Conservation (phyloP, 2,888 invertebrate genomes). For the Drosophila engyochracea region DNA sequence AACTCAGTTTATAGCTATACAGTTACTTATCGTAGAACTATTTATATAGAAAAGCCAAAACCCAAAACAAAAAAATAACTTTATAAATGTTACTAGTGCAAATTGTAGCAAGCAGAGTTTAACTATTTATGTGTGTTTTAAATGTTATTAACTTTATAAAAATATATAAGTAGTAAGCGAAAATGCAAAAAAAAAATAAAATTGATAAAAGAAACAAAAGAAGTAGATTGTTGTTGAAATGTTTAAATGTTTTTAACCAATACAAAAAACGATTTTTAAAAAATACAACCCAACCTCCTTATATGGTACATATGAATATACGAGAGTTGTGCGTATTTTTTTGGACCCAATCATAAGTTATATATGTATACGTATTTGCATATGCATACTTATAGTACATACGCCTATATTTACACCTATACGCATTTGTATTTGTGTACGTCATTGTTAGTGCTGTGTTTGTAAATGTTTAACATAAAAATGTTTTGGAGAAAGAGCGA, state of each 20-base stretch:
- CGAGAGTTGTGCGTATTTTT: slow-evolving; percentile 47
- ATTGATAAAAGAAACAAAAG: slow-evolving; percentile 19
- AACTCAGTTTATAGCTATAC: slow-evolving; percentile 21
- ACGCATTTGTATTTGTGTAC: slow-evolving; percentile 60
- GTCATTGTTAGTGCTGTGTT: slow-evolving; percentile 74
- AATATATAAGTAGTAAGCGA: slow-evolving; percentile 48
- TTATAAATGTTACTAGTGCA: slow-evolving; percentile 76
- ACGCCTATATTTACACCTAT: slow-evolving; percentile 38
- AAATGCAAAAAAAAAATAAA: slow-evolving; percentile 33
- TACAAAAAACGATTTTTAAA: slow-evolving; percentile 12
- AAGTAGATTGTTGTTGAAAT: slow-evolving; percentile 79
- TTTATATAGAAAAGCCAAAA: slow-evolving; percentile 48
- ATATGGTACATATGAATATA: slow-evolving; percentile 28
- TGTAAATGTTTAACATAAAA: slow-evolving; percentile 61
- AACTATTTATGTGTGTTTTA: slow-evolving; percentile 74
- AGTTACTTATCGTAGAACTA: slow-evolving; percentile 32
- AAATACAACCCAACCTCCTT: slow-evolving; percentile 23
- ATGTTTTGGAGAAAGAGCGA: slow-evolving; percentile 31
- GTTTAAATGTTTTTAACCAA: slow-evolving; percentile 77
- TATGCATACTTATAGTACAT: slow-evolving; percentile 28
- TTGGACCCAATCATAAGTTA: slow-evolving; percentile 53
- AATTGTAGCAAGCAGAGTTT: slow-evolving; percentile 69
- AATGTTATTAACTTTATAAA: slow-evolving; percentile 68
- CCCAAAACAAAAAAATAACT: slow-evolving; percentile 43
- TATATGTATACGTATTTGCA: slow-evolving; percentile 30